Base-by-base conservation (phyloP, 2,888 invertebrate genomes). In the Pimpla rufipes region DNA sequence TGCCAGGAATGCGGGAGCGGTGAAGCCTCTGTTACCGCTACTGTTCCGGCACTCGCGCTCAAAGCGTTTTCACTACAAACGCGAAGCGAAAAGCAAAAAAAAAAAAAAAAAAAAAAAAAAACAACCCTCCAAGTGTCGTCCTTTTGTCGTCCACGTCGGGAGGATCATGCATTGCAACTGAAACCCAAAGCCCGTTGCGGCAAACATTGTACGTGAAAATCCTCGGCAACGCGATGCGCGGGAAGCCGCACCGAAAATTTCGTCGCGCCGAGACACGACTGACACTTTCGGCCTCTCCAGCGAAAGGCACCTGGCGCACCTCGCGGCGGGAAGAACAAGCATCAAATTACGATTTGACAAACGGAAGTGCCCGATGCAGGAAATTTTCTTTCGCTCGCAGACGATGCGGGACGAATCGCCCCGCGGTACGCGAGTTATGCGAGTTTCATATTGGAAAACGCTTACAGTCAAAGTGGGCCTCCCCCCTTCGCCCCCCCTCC, bases 381-480 rank as follows among this genome's bases (percentile, higher is more conserved):
- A 57, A 79, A 79, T 71, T 71, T 67, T 55, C 47, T 50, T 55
- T 52, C 11, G 47, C 42, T 66, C 66, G 11, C 66, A 1, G 40
- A 21, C 3, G 59, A 68, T n/a, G n/a, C 2, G 37, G 29, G 40
- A n/a, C 21, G 35, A 45, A 4, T 0, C 21, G 13, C 16, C 29
- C 29, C 29, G n/a, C 57, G 62, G 64, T 42, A 47, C 18, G 55
- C 13, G 66, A 79, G 62, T 79, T 62, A 57, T 47, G 59, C 16
- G 52, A 81, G 66, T 73, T 59, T 62, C 52, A 74, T 62, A 78
- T 82, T 29, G 82, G 74, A 70, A 82, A 82, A 75, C 77, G 77
- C 59, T 81, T 67, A 62, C 75, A 21, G 70, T 76, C 64, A 40
- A 42, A 70, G 37, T 71, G 40, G 29, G 29, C 29, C 29, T 29